These are phyloP conservation scores for Melitaea cinxia DNA, from an alignment of 1,140 invertebrate genomes.

Conservation along the genomic window DNA sequence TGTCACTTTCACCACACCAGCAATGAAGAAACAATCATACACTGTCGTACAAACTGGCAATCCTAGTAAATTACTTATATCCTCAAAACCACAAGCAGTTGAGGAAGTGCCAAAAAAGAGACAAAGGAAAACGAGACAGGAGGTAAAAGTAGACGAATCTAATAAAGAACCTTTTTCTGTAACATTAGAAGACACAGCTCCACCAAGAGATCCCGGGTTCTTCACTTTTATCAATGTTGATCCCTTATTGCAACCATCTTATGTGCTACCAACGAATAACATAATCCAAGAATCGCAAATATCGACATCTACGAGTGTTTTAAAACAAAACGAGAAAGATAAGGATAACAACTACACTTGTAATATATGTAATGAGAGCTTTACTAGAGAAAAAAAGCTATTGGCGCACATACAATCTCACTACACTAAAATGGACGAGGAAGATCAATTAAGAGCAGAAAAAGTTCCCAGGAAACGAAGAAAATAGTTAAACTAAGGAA, in stretches of 20 bases:
- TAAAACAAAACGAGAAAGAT: slow-evolving; percentile 45
- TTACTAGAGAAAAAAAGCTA: slow-evolving; percentile 68
- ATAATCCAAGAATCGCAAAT: slow-evolving; percentile 77
- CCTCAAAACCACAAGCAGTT: slow-evolving; percentile 53
- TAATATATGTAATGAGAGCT: slow-evolving; percentile 65
- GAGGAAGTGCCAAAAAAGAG: slow-evolving; percentile 55
- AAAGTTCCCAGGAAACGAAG: slow-evolving; percentile 44
- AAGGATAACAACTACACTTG: slow-evolving; percentile 55
- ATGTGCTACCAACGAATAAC: slow-evolving; percentile 71
- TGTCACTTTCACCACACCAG: slow-evolving; percentile 55
- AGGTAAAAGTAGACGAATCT: slow-evolving; percentile 19
- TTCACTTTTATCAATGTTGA: slow-evolving; percentile 77
- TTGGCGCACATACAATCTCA: slow-evolving; percentile 68
- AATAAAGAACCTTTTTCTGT: slow-evolving; percentile 54
- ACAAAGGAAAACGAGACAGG: slow-evolving; percentile 42
- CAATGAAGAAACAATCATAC: slow-evolving; percentile 71
- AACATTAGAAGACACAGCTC: slow-evolving; percentile 56
- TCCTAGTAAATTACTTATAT: slow-evolving; percentile 73
- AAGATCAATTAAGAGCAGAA: slow-evolving; percentile 49
- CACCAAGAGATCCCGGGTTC: slow-evolving; percentile 54
- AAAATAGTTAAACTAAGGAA: slow-evolving; percentile 8
- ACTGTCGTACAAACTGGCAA: slow-evolving; percentile 71
- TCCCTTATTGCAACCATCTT: slow-evolving; percentile 70
- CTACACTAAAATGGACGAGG: slow-evolving; percentile 66
- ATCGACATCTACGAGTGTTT: slow-evolving; percentile 55